Base-by-base conservation (phyloP, 2,113 vertebrate species). In the Martes martes region DNA sequence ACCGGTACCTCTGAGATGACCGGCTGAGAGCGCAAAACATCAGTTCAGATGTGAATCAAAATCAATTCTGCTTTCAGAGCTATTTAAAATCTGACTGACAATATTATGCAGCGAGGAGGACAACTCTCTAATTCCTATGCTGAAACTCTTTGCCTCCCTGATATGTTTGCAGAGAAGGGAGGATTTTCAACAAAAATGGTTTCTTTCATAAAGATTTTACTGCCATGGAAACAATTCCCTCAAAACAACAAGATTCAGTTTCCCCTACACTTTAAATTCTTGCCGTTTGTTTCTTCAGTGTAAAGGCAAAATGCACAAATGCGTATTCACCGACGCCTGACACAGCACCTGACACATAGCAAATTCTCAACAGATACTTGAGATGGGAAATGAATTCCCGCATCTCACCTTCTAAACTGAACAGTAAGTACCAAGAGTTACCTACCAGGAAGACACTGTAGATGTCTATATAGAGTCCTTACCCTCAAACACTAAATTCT, bases 201-300 rank as follows among this genome's bases (percentile, higher is more conserved):
- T 92, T 94, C 80, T 95, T 88, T 89, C 50, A 23, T 73, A 86
- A 84, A 59, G 80, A 73, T 73, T 95, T 88, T 59, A 93, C n/a
- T 78, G 39, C 42, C 65, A 91, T 11, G 39, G 76, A 45, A 92
- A 96, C 50, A 85, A 76, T 47, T 93, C 73, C 55, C 90, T 90
- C 71, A 90, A 92, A 84, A 80, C 69, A 83, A 52, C 24, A 95
- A 15, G 33, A 81, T 18, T 91, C 31, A 4, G 42, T 26, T 67
- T 71, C 28, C n/a, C 92, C 67, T 7, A 28, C 36, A 81, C 69
- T 87, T 92, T 69, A 84, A 74, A 81, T 80, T 71, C 59, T 76
- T 83, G 87, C 82, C 50, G 63, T 76, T 73, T 47, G n/a, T 87
- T 90, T 94, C 69, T 85, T 79, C 42, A 23, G 26, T 67, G 24